These are phyloP conservation scores for Circaetus cinerascens DNA, from an alignment of 2,113 vertebrate species.

Conservation along the genomic window DNA sequence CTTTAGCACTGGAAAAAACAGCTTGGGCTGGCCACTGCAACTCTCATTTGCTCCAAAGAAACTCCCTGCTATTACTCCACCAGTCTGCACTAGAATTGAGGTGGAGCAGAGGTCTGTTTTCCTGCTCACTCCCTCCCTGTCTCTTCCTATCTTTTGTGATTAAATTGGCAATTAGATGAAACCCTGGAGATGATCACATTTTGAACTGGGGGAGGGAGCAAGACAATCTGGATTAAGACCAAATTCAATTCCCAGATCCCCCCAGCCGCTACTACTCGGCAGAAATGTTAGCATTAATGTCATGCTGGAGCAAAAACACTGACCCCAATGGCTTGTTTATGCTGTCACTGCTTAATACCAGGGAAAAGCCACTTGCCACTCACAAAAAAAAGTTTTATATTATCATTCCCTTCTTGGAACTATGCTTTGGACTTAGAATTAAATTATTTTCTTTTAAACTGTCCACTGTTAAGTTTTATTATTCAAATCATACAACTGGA, in stretches of 20 bases:
- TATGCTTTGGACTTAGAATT: neutral
- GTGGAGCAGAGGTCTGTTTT: neutral
- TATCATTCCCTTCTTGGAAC: neutral
- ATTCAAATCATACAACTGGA: neutral
- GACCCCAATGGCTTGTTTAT: neutral
- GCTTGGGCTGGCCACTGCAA: rapidly evolving
- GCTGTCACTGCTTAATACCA: neutral
- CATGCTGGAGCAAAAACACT: neutral
- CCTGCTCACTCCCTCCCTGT: neutral
- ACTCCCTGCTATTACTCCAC: neutral
- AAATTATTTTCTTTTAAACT: neutral
- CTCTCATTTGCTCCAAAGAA: neutral
- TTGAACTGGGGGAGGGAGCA: neutral
- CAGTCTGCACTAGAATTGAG: neutral
- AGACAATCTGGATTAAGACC: neutral
- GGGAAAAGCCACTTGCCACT: neutral
- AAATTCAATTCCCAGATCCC: neutral
- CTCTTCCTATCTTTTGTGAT: neutral
- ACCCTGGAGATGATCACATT: neutral
- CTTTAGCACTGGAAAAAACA: neutral
- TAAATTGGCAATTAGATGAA: neutral
- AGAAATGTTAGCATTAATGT: neutral
- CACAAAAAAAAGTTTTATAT: neutral
- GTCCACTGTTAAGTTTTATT: neutral
- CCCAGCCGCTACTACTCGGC: neutral